Evolutionary conservation across 2,797 vertebrate species (phyloP).

Genomic region (Taeniopygia guttata): DNA sequence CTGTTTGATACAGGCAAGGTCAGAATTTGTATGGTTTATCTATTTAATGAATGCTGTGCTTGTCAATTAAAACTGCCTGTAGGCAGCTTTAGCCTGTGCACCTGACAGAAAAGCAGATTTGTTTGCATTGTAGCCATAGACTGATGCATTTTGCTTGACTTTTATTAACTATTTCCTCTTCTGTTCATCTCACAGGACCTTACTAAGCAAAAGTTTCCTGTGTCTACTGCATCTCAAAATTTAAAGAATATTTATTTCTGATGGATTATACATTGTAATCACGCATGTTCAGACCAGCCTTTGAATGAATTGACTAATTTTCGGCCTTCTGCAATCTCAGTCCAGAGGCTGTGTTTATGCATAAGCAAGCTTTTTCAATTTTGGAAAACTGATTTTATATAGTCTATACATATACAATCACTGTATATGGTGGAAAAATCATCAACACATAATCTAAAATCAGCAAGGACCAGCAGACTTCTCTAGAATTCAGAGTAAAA

Average conservation of each 20-base stretch:
- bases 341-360: neutral
- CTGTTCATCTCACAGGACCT: neutral
- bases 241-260: neutral
- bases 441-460: neutral
- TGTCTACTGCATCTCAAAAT: neutral
- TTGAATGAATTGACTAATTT: neutral
- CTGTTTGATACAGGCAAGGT: neutral
- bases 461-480: neutral
- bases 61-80: constrained; percentile 1
- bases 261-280: neutral
- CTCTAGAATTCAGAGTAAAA: neutral
- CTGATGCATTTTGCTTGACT: neutral
- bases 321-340: neutral
- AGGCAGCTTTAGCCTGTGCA: neutral
- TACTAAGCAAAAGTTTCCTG: neutral
- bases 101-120: constrained; percentile 4
- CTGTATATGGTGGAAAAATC: neutral
- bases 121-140: neutral
- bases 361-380: neutral
- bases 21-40: neutral
- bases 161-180: neutral
- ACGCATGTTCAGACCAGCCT: neutral
- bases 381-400: neutral
- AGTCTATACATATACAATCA: neutral
- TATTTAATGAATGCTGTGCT: neutral